Conservation (phyloP, 1,140 invertebrate genomes). For the Pseudomyrmex concolor region DNA sequence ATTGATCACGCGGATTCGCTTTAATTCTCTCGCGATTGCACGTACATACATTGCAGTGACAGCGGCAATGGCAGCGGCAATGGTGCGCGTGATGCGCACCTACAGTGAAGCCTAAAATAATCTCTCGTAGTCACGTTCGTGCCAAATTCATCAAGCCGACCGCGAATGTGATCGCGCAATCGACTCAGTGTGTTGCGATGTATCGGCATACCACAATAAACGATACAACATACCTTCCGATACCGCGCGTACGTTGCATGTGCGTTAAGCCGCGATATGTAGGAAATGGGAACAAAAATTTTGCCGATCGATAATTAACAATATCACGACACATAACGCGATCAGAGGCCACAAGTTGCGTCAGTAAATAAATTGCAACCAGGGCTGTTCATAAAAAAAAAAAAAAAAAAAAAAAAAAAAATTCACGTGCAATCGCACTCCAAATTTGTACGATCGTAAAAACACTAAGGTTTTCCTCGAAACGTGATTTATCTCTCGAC, state of each 20-base stretch:
- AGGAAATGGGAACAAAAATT: too few species aligned
- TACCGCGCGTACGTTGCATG: neutral
- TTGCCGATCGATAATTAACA: too few species aligned
- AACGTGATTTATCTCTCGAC: constrained; percentile 43
- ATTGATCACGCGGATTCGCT: neutral
- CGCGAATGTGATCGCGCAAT: constrained; percentile 45
- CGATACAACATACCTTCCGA: constrained; percentile 17
- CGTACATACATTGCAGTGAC: neutral
- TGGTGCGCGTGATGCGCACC: constrained; percentile 33
- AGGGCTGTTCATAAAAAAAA: too few species aligned
- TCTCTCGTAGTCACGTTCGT: constrained; percentile 49
- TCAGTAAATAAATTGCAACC: too few species aligned
- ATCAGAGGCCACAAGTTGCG: too few species aligned
- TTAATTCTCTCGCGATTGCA: constrained; percentile 46
- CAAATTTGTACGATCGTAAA: constrained; percentile 28
- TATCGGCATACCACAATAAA: constrained; percentile 55
- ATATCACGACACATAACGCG: too few species aligned
- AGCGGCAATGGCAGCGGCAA: neutral
- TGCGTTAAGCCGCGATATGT: too few species aligned
- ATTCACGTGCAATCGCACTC: neutral
- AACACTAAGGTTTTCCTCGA: neutral
- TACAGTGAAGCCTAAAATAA: constrained; percentile 66
- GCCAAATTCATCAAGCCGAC: constrained; percentile 64
- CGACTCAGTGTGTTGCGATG: constrained; percentile 32
- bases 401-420: too few species aligned